Evolutionary conservation across 2,888 invertebrate genomes (phyloP).

Genomic region (Polietes domitor): DNA sequence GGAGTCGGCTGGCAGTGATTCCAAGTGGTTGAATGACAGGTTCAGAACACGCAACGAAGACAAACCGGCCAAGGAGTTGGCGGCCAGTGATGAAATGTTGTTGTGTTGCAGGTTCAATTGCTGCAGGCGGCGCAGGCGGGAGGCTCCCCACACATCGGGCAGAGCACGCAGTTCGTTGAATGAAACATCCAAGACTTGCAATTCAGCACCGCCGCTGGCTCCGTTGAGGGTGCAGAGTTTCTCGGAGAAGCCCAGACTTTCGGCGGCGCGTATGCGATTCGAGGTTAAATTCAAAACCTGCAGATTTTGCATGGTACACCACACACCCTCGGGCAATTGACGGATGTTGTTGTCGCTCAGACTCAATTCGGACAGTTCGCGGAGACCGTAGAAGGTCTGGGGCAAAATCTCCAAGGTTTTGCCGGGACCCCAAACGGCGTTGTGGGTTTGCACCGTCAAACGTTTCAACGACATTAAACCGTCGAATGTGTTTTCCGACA

Average conservation of each 20-base stretch:
- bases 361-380: conserved; percentile 90
- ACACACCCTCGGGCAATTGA: conserved; percentile 88
- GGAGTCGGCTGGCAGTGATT: conserved; percentile 89
- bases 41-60: conserved; percentile 90
- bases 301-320: conserved; percentile 90
- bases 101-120: conserved; percentile 92
- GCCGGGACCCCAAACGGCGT: conserved; percentile 89
- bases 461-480: conserved; percentile 90
- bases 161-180: conserved; percentile 88
- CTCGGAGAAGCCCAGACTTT: conserved; percentile 86
- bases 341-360: conserved; percentile 92
- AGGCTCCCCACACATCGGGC: conserved; percentile 88
- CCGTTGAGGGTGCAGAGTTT: conserved; percentile 82
- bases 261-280: conserved; percentile 90
- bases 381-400: conserved; percentile 88
- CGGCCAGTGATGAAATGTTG: conserved; percentile 89
- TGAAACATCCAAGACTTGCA: conserved; percentile 90
- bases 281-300: conserved; percentile 92
- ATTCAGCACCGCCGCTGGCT: conserved; percentile 83
- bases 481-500: conserved; percentile 90
- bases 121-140: conserved; percentile 89
- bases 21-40: conserved; percentile 92
- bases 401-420: conserved; percentile 88
- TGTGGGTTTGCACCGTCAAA: conserved; percentile 89
- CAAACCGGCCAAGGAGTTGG: conserved; percentile 90